Evolutionary conservation across 2,797 vertebrate species (phyloP).

Genomic region (Iguana delicatissima): DNA sequence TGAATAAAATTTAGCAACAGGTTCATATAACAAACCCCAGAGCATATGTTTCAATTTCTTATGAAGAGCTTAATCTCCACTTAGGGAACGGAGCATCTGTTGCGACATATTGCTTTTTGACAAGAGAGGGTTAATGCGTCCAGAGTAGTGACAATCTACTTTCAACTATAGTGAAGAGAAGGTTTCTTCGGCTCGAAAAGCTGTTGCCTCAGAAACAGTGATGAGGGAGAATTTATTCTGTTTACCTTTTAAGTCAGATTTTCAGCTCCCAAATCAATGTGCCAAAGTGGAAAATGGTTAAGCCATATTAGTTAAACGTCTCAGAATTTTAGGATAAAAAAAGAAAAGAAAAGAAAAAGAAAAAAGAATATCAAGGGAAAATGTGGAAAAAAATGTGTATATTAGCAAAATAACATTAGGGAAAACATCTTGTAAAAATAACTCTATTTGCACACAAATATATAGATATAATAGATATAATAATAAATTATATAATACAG

Average conservation of each 20-base stretch:
- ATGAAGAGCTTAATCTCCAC: slow-evolving; percentile 19
- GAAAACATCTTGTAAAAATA: not conserved
- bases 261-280: not conserved
- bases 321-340: not conserved
- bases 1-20: slow-evolving; percentile 14
- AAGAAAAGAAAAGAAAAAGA: too few species aligned
- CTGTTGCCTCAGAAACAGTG: not conserved
- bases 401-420: not conserved
- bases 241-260: not conserved
- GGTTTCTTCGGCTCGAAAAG: not conserved
- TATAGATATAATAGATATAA: too few species aligned
- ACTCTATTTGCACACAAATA: not conserved
- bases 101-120: not conserved
- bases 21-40: slow-evolving; percentile 11
- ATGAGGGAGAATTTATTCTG: not conserved
- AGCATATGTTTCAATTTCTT: slow-evolving; percentile 17
- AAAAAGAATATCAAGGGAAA: too few species aligned
- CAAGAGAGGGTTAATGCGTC: not conserved
- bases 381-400: too few species aligned
- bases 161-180: not conserved
- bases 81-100: slow-evolving; percentile 18
- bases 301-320: not conserved
- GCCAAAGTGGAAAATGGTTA: not conserved
- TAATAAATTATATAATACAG: not conserved
- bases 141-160: not conserved